Conservation (phyloP, 1,140 invertebrate species). For the Tetraneura akinire region DNA sequence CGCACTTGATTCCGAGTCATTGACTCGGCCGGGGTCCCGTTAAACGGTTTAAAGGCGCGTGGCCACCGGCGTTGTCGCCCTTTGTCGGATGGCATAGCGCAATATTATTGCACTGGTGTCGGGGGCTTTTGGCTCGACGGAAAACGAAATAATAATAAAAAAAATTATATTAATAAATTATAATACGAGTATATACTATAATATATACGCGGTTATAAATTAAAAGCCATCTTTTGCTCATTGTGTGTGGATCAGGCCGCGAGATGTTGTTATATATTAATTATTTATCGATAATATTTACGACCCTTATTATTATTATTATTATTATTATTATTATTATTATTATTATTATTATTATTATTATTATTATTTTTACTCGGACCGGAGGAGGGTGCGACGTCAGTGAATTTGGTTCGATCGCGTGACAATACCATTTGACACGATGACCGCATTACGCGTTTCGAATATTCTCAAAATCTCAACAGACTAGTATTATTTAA, state of each 20-base stretch:
- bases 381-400: neutral
- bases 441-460: neutral
- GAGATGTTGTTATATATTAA: slow-evolving; percentile 13
- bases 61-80: slow-evolving; percentile 21
- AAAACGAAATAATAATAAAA: neutral
- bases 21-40: slow-evolving; percentile 47
- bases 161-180: slow-evolving; percentile 10
- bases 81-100: neutral
- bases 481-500: too few relatives aligned
- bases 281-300: slow-evolving; percentile 47
- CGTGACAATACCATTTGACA: too few relatives aligned
- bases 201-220: slow-evolving; percentile 37
- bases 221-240: neutral
- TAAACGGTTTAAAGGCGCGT: slow-evolving; percentile 51
- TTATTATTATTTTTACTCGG: too few relatives aligned
- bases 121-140: slow-evolving; percentile 3
- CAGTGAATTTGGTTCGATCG: neutral
- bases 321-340: too few relatives aligned
- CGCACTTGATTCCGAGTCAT: slow-evolving; percentile 51
- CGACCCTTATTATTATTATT: neutral
- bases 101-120: too few relatives aligned
- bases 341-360: too few relatives aligned
- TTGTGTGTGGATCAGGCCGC: slow-evolving; percentile 4
- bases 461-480: neutral
- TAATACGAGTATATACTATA: too few relatives aligned